These are phyloP conservation scores for Eulithis testata DNA, from an alignment of 2,888 invertebrate species.

Conservation along the genomic window DNA sequence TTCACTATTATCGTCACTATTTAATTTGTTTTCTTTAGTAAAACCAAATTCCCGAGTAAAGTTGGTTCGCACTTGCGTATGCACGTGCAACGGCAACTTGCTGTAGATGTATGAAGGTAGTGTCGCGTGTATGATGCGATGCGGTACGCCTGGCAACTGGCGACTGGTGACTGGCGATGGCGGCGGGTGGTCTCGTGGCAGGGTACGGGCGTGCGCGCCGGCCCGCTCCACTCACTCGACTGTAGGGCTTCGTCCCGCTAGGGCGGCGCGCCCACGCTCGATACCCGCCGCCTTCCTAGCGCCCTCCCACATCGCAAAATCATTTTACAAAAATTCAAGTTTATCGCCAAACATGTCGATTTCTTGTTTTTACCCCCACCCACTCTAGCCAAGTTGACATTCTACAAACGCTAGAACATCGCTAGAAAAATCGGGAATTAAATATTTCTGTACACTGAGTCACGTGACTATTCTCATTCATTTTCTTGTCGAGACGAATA, in stretches of 20 bases:
- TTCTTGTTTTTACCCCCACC: conserved; percentile 24
- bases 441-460: no score
- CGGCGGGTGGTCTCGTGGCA: conserved; percentile 41
- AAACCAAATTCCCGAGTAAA: conserved; percentile 22
- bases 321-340: conserved; percentile 67
- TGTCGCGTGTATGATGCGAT: conserved; percentile 32
- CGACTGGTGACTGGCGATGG: conserved; percentile 43
- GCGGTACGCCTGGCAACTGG: conserved; percentile 35
- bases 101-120: conserved; percentile 6
- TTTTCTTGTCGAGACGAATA: conserved; percentile 4
- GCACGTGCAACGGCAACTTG: conserved; percentile 20
- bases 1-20: conserved; percentile 70
- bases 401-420: no score
- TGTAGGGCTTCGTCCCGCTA: conserved; percentile 77
- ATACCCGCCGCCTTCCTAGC: conserved; percentile 78
- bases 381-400: no score
- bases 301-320: conserved; percentile 80
- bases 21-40: conserved; percentile 45
- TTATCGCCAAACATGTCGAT: conserved; percentile 31
- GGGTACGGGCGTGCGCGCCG: conserved; percentile 62
- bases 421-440: no score
- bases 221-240: conserved; percentile 68
- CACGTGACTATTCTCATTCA: no score
- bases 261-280: conserved; percentile 83
- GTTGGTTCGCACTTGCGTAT: conserved; percentile 28